Percentiles rank a stretch among this genome's conserved stretches.
These are phyloP conservation scores for Papilio glaucus DNA, from an alignment of 1,140 invertebrate species.

Conservation along the genomic window DNA sequence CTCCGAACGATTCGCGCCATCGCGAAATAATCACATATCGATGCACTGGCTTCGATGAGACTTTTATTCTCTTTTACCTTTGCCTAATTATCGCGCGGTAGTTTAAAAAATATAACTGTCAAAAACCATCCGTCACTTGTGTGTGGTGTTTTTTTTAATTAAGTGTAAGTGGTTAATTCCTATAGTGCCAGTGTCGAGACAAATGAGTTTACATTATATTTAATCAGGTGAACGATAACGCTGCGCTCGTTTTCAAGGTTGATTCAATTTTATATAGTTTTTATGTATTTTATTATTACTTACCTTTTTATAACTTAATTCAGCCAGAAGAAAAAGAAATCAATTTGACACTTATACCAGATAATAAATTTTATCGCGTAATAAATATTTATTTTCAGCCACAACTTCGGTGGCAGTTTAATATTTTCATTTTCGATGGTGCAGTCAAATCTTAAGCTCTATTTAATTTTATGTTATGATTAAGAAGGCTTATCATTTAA, in stretches of 20 bases:
- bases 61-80: constrained; percentile 43
- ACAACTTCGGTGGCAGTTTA: too few species aligned
- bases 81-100: constrained; percentile 34
- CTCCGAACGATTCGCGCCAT: constrained; percentile 64
- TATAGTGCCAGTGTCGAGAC: constrained; percentile 46
- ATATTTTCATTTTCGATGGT: too few species aligned
- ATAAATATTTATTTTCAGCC: background rate
- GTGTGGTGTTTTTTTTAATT: constrained; percentile 55
- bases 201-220: constrained; percentile 65
- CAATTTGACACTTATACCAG: background rate
- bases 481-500: background rate
- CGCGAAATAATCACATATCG: constrained; percentile 58
- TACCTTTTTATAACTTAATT: background rate
- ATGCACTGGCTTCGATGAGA: constrained; percentile 9
- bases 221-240: constrained; percentile 63
- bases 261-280: constrained; percentile 31
- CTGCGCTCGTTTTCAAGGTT: constrained; percentile 46
- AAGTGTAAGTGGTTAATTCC: constrained; percentile 43
- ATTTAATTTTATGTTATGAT: too few species aligned
- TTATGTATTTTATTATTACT: constrained; percentile 11
- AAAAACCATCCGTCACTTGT: constrained; percentile 43
- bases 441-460: background rate
- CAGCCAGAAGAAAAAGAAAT: background rate
- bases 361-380: background rate
- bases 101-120: constrained; percentile 47